A percentile compares a stretch with the other conserved stretches of the same genome.
These are phyloP conservation scores for Tetramorium parvispinum DNA, from an alignment of 1,140 invertebrate species.

Conservation along the genomic window DNA sequence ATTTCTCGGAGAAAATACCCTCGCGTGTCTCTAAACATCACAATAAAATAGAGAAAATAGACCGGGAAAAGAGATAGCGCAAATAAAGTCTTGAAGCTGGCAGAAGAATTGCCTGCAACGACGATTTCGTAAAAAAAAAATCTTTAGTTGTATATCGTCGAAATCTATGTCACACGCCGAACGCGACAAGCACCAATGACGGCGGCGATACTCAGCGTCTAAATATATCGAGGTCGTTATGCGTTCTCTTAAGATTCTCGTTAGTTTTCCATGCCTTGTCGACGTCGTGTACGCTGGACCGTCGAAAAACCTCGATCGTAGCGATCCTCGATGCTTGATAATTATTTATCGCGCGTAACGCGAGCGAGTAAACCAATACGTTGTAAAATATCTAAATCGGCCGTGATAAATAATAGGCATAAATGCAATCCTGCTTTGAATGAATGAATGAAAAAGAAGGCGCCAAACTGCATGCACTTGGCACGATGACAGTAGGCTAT, in stretches of 20 bases:
- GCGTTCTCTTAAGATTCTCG: slow-evolving; percentile 66
- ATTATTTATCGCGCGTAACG: neutral
- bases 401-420: neutral
- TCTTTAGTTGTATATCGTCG: slow-evolving; percentile 35
- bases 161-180: slow-evolving; percentile 75
- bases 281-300: neutral
- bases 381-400: neutral
- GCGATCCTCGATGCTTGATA: too few species aligned
- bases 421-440: slow-evolving; percentile 14
- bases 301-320: neutral
- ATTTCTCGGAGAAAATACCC: neutral
- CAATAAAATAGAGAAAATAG: neutral
- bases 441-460: slow-evolving; percentile 59
- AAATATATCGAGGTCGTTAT: slow-evolving; percentile 76
- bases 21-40: neutral
- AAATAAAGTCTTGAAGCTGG: neutral
- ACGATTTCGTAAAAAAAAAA: neutral
- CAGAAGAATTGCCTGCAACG: neutral
- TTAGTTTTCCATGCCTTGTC: slow-evolving; percentile 49
- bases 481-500: slow-evolving; percentile 64
- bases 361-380: neutral
- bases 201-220: slow-evolving; percentile 66
- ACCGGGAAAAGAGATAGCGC: neutral
- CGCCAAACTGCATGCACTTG: slow-evolving; percentile 56
- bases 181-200: slow-evolving; percentile 63